phyloP scores from a whole-genome alignment of 2,113 vertebrate genomes.

The Gracilinanus agilis region DNA sequence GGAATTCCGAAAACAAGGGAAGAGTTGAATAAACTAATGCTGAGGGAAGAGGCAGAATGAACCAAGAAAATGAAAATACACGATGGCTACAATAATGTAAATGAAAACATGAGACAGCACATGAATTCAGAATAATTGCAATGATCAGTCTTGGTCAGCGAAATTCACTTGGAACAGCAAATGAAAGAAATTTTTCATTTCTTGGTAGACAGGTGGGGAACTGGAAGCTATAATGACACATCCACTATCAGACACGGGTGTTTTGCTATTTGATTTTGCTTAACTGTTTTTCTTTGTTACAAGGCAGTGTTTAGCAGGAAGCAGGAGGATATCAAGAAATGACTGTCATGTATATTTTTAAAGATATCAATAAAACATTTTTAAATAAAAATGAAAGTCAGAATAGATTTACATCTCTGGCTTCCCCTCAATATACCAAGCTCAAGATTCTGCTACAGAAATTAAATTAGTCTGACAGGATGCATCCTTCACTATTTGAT shows the following conservation, averaged over 20 bases:
- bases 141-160: background rate
- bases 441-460: background rate
- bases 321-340: background rate
- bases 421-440: background rate
- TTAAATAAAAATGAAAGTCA: background rate
- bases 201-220: background rate
- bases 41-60: background rate
- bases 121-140: background rate
- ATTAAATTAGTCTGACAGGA: background rate
- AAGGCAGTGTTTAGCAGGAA: background rate
- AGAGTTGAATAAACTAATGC: background rate
- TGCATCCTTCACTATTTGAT: background rate
- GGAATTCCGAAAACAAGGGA: background rate
- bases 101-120: background rate
- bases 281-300: background rate
- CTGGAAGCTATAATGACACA: background rate
- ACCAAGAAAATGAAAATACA: background rate
- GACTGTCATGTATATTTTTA: background rate
- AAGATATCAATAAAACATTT: background rate
- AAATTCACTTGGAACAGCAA: background rate
- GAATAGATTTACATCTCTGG: background rate
- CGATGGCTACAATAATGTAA: background rate
- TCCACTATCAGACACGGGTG: background rate
- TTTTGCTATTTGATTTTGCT: background rate
- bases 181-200: background rate